Base-by-base conservation (phyloP, 2,888 invertebrate genomes). In the Actias luna region DNA sequence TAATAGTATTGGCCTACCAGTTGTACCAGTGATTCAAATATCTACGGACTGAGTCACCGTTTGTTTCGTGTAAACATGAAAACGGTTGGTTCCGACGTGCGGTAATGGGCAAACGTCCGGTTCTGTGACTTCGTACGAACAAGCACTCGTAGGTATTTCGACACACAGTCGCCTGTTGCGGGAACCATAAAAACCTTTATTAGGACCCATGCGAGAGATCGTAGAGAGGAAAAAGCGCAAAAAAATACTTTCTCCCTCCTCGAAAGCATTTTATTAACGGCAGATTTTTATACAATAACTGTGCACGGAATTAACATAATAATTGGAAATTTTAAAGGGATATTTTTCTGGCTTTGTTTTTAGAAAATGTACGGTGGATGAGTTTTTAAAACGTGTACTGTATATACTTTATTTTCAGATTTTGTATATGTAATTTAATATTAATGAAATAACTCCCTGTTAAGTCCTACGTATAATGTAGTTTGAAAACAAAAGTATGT, bases 111-210 rank as follows among this genome's bases (percentile, higher is more conserved):
- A 70, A 72, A 69, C 70, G 70, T 77, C 78, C 76, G 75, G 59
- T 55, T 59, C 55, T 52, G 59, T 55, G 39, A 36, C 39, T 18
- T 16, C n/a, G n/a, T 61, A 39, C 39, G 35, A 55, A 22, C 36
- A 25, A 35, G 42, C 18, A 58, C 4, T 35, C 31, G 50, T 46
- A 52, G 50, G 50, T 36, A 25, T 36, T 61, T 31, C 74, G 73
- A 69, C 68, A 59, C 18, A 52, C 58, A 27, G 68, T 59, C 71
- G 78, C 82, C 77, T 82, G 80, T 80, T 81, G 78, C 79, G 71
- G 70, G 63, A 61, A 63, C 68, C 72, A 77, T 79, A 78, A 80
- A 74, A 78, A 73, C 73, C 74, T 76, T 80, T 82, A 82, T 82
- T 79, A 78, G 67, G 73, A 73, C 71, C 62, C 65, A 63, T 66